A percentile compares a stretch with the other conserved stretches of the same genome.
These are phyloP conservation scores for Micrasema longulum DNA, from an alignment of 1,140 invertebrate species.

Conservation along the genomic window DNA sequence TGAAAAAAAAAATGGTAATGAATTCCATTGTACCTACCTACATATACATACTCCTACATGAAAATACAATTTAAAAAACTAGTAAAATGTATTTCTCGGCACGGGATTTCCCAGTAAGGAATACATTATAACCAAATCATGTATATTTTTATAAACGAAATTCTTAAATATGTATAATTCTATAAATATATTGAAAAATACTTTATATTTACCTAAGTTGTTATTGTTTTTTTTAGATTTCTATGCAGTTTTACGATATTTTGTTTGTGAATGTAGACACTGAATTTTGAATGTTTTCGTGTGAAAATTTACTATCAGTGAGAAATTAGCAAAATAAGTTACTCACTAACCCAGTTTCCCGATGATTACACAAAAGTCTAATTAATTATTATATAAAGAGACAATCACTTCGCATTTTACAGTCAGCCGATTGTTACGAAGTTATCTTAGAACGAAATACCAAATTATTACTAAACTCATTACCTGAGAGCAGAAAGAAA, in stretches of 20 bases:
- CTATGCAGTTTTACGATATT: no score
- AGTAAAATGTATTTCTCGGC: no score
- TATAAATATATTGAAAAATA: not conserved
- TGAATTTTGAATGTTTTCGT: not conserved
- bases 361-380: slow-evolving; percentile 24
- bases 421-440: not conserved
- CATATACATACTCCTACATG: no score
- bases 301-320: slow-evolving; percentile 1
- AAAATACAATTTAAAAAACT: no score
- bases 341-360: slow-evolving; percentile 33
- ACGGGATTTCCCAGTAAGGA: no score
- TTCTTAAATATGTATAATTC: not conserved
- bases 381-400: slow-evolving; percentile 4
- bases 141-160: not conserved
- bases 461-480: not conserved
- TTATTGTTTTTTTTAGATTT: no score
- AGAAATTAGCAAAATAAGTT: not conserved
- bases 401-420: slow-evolving; percentile 31
- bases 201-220: not conserved
- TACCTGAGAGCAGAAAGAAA: no score
- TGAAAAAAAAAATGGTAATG: no score
- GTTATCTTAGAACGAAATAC: not conserved
- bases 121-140: no score
- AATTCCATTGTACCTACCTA: no score
- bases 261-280: no score